Conservation (phyloP, 2,113 vertebrate species). For the Paraplagusia blochii region DNA sequence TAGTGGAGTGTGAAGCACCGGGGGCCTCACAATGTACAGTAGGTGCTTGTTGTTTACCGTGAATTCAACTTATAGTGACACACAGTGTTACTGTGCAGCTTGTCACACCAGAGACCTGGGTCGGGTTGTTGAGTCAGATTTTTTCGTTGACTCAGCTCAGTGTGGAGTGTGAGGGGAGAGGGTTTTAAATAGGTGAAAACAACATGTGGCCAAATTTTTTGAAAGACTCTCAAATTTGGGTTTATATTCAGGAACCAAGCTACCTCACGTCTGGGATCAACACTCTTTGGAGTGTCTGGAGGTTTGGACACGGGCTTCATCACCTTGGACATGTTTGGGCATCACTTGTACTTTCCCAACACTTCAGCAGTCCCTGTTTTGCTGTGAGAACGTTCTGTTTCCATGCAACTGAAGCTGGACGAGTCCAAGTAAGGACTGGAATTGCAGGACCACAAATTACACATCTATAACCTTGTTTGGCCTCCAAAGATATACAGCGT, state of each 20-base stretch:
- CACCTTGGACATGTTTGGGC: background rate
- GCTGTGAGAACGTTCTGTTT: conserved; percentile 25
- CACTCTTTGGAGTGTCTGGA: background rate
- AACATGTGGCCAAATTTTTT: conserved; percentile 26
- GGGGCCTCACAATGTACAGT: conserved; percentile 15
- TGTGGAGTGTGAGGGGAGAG: conserved; percentile 21
- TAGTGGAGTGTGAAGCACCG: conserved; percentile 12
- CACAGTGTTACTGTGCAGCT: conserved; percentile 34
- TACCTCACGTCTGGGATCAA: conserved; percentile 5
- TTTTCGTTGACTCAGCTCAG: conserved; percentile 28
- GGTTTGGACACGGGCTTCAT: background rate
- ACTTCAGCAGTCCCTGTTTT: conserved; percentile 2
- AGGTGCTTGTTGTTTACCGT: conserved; percentile 39
- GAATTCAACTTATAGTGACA: conserved; percentile 57
- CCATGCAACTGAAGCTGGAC: conserved; percentile 29
- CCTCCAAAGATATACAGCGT: conserved; percentile 52
- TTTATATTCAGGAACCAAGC: background rate
- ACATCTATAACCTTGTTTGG: conserved; percentile 51
- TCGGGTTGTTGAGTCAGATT: conserved; percentile 44
- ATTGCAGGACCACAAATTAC: conserved; percentile 56
- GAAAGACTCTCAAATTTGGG: conserved; percentile 1
- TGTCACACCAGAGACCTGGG: conserved; percentile 9
- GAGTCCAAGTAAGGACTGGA: conserved; percentile 28
- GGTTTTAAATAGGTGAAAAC: conserved; percentile 15
- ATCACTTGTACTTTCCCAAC: conserved; percentile 6